Evolutionary conservation across 2,113 vertebrate species (phyloP), one percentile per base, ranked within the genome.

Genomic region (Parus major): DNA sequence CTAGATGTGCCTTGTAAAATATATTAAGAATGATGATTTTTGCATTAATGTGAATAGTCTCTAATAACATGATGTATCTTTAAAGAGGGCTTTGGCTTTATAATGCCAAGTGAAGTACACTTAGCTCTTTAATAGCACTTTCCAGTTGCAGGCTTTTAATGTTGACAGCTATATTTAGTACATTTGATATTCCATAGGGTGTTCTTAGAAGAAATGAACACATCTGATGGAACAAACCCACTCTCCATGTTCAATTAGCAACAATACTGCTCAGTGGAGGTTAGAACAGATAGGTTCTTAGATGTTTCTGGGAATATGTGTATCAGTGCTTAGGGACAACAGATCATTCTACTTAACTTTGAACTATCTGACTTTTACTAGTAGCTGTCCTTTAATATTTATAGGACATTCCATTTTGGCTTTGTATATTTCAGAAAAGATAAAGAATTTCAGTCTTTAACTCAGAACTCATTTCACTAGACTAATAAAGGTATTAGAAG

Each of bases 161-260:
- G 92, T 69, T 97, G 94, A 97, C 95, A 96, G 96, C 91, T 96
- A 92, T 96, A 95, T 96, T 95, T 95, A 95, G 92, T 95, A 95
- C 84, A 56, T 92, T 95, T 97, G 84, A 46, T 97, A 96, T 96
- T 96, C 95, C 94, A 79, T 72, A 72, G 94, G 86, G 95, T 95
- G 89, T 96, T 96, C 96, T 96, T 93, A 87, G 92, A 75, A 81
- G 91, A 92, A 95, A 91, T 1, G 94, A 97, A 71, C 94, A 91
- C 77, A 68, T 91, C 69, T 89, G 91, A 95, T 76, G 94, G 91
- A 97, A 92, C 95, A 97, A 96, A 97, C 86, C 86, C 86, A 78
- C 92, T 93, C 86, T 94, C 94, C 70, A 35, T 91, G 94, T 96
- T 95, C 94, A 96, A 95, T 96, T 96, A 95, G 77, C 91, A 96